These are phyloP conservation scores for Manis crassicaudata DNA, from an alignment of 2,797 vertebrate genomes.

Conservation along the genomic window DNA sequence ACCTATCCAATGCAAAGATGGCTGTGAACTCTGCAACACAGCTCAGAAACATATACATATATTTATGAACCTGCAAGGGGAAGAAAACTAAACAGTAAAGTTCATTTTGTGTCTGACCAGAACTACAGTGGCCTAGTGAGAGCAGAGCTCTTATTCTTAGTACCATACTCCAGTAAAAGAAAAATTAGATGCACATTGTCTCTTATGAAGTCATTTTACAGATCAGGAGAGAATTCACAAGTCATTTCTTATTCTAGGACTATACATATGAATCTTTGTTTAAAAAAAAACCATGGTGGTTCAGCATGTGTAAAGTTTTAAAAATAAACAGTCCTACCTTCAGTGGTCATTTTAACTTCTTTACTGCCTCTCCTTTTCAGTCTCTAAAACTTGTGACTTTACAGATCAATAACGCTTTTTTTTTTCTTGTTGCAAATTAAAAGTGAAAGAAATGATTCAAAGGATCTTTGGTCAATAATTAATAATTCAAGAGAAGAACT, in stretches of 20 bases:
- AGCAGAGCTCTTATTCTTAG: neutral
- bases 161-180: neutral
- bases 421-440: conserved; percentile 57
- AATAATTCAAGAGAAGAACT: conserved; percentile 57
- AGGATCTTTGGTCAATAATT: conserved; percentile 73
- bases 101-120: neutral
- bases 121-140: neutral
- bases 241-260: conserved; percentile 68
- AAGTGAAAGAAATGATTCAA: conserved; percentile 68
- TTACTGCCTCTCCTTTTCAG: conserved; percentile 36
- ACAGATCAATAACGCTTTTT: neutral
- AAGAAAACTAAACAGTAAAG: conserved; percentile 9
- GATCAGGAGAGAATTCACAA: conserved; percentile 57
- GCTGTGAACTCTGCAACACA: neutral
- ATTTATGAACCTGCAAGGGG: neutral
- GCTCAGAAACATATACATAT: neutral
- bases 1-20: neutral
- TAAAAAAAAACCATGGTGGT: neutral
- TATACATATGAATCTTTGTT: conserved; percentile 56
- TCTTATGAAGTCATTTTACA: conserved; percentile 63
- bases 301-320: conserved; percentile 59
- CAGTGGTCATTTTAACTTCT: conserved; percentile 59
- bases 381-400: conserved; percentile 55
- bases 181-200: conserved; percentile 51
- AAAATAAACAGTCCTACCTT: conserved; percentile 71